Base-by-base conservation (phyloP, 1,140 invertebrate genomes). In the Archegozetes longisetosus region DNA sequence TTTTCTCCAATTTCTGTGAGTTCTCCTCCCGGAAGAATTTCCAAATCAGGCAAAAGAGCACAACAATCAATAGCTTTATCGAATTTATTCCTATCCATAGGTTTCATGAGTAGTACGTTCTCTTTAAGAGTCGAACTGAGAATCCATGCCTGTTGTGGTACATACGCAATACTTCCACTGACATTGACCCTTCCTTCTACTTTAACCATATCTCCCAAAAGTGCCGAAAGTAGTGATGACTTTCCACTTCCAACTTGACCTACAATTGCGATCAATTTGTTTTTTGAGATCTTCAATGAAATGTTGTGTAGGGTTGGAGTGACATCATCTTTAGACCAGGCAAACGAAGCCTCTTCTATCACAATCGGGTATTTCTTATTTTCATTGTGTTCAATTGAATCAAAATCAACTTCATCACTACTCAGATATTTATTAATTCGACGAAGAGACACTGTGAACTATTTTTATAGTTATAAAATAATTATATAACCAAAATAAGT, bases 61-160 rank as follows among this genome's bases (percentile, higher is more conserved):
- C 73, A 74, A 4, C 66, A 67, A 13, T 69, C 62, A 2, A 76
- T 61, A 1, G 73, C 65, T 26, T 66, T 63, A 6, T 67, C 52
- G 62, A 75, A 76, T 22, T 60, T 58, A 1, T 53, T 32, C n/a
- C 65, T 58, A 47, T 68, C 52, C 25, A 62, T 64, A 14, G 61
- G 23, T 52, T 61, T 46, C 13, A 49, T 50, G 69, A 82, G 83
- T 0, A 82, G 60, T 57, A 78, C 73, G 61, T 78, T 78, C 29
- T 76, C 68, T 50, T 68, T 65, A 23, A 78, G 47, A 1, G 74
- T 75, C 13, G 65, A 64, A 63, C 78, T 78, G 63, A 75, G 73
- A 47, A 78, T 77, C 80, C 80, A 83, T 0, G 77, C 75, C 65
- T 76, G 70, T 64, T 78, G 77, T 1, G 76, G 66, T 0, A 76